phyloP scores from a whole-genome alignment of 1,140 invertebrate genomes.

The Stegodyphus dumicola region DNA sequence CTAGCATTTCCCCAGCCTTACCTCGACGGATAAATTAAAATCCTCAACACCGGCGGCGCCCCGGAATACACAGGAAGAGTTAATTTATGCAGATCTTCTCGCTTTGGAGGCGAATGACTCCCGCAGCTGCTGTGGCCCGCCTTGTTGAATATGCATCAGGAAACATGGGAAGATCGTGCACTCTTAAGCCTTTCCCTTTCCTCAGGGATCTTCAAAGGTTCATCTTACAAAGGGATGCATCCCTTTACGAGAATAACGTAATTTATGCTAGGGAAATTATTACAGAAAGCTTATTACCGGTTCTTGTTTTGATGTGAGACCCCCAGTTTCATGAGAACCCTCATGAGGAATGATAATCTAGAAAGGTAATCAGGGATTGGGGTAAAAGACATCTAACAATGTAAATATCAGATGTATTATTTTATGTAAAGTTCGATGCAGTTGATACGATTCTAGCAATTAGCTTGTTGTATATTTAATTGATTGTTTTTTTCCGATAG shows the following conservation, averaged over 20 bases:
- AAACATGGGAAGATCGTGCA: background rate
- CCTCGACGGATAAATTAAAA: slow-evolving; percentile 46
- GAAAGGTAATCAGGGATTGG: background rate
- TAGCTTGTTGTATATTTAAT: too few species aligned
- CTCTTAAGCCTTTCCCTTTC: background rate
- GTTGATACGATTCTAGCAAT: too few species aligned
- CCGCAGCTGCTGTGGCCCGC: slow-evolving; percentile 21
- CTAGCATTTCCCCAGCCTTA: background rate
- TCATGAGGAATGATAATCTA: slow-evolving; percentile 12
- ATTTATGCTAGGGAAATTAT: slow-evolving; percentile 8
- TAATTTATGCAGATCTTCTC: slow-evolving; percentile 34
- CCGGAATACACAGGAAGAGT: background rate
- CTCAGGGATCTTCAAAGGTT: background rate
- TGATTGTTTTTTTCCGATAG: too few species aligned
- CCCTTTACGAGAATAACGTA: background rate
- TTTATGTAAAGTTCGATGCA: too few species aligned
- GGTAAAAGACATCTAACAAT: too few species aligned
- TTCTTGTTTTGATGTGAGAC: slow-evolving; percentile 13
- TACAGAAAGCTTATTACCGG: background rate
- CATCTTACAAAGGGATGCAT: background rate
- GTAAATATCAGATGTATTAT: background rate
- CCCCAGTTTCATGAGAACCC: background rate
- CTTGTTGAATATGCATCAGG: slow-evolving; percentile 54
- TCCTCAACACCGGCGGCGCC: background rate
- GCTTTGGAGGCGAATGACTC: slow-evolving; percentile 45